Conservation (phyloP, 2,888 invertebrate genomes). For the Drosophila robusta region DNA sequence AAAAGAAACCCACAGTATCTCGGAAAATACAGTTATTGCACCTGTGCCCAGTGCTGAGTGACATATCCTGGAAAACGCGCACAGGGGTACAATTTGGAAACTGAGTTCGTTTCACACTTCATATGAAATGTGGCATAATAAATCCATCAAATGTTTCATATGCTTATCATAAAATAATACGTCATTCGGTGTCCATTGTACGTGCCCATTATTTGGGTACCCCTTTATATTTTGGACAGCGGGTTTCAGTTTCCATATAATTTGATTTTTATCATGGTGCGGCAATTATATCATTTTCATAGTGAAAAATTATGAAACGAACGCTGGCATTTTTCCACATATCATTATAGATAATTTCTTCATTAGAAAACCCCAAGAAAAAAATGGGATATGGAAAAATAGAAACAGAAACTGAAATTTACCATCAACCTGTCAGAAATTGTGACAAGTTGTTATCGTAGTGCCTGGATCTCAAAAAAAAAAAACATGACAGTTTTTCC, state of each 20-base stretch:
- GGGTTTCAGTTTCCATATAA: conserved; percentile 76
- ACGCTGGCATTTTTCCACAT: conserved; percentile 54
- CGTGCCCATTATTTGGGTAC: conserved; percentile 50
- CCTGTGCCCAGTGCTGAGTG: conserved; percentile 52
- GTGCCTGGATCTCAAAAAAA: conserved; percentile 44
- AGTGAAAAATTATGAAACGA: conserved; percentile 35
- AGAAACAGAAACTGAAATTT: conserved; percentile 35
- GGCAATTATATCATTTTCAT: conserved; percentile 73
- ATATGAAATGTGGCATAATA: conserved; percentile 47
- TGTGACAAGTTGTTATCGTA: conserved; percentile 75
- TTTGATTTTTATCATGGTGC: conserved; percentile 70
- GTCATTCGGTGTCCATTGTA: conserved; percentile 59
- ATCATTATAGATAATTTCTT: conserved; percentile 79
- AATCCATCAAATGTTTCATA: conserved; percentile 75
- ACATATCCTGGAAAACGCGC: conserved; percentile 51
- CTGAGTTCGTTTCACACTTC: conserved; percentile 45
- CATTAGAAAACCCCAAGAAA: conserved; percentile 60
- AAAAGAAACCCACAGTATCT: background rate
- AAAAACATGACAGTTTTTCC: conserved; percentile 57
- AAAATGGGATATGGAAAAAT: conserved; percentile 4
- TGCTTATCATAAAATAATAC: conserved; percentile 75
- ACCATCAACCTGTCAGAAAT: conserved; percentile 61
- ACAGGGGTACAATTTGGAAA: conserved; percentile 23
- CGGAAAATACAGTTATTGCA: conserved; percentile 22
- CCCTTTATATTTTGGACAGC: conserved; percentile 45